A percentile compares a stretch with the other conserved stretches of the same genome.
Conservation (phyloP, 2,888 invertebrate species). For the Halocaridina rubra region DNA sequence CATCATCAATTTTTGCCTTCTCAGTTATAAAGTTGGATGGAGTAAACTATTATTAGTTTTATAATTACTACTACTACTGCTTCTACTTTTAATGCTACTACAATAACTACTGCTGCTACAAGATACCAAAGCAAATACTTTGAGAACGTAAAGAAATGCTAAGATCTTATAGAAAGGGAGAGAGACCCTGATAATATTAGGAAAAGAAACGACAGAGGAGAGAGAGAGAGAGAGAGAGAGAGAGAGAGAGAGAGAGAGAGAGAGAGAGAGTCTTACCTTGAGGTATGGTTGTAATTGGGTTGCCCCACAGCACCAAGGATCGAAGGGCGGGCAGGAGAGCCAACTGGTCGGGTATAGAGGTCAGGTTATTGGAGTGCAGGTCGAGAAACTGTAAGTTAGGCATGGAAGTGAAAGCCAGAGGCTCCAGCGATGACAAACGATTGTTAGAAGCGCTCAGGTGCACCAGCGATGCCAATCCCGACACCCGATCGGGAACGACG, state of each 20-base stretch:
- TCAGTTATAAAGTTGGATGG: no score
- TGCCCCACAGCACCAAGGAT: conserved; percentile 38
- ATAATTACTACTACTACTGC: no score
- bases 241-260: background rate
- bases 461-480: background rate
- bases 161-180: no score
- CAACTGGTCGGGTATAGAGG: background rate
- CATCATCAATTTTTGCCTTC: no score
- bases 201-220: no score
- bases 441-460: conserved; percentile 42
- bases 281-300: conserved; percentile 14
- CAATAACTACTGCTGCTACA: no score
- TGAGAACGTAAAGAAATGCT: no score
- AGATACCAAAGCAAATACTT: no score
- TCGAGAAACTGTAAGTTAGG: conserved; percentile 33
- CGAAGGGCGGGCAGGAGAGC: conserved; percentile 17
- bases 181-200: no score
- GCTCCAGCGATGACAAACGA: background rate
- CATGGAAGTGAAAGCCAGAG: conserved; percentile 6
- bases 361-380: conserved; percentile 35
- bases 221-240: no score
- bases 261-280: conserved; percentile 20
- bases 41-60: no score
- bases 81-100: no score
- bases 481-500: conserved; percentile 14